Evolutionary conservation across 2,113 vertebrate species (phyloP).

Genomic region (Cryptomyrus ogoouensis): DNA sequence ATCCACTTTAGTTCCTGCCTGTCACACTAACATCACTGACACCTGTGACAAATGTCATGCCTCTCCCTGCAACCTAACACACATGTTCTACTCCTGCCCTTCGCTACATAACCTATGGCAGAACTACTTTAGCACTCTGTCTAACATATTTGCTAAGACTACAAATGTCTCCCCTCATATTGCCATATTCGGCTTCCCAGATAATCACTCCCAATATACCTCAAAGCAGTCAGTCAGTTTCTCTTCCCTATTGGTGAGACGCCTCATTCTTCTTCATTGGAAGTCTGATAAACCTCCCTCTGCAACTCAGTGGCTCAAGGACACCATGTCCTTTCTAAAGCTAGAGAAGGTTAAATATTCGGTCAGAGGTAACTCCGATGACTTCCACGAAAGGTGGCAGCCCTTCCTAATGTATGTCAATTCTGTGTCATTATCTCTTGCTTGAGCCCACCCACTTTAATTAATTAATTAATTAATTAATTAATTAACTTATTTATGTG

Average conservation of each 20-base stretch:
- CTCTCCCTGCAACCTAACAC: not conserved
- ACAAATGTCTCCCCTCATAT: not conserved
- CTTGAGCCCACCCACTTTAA: too few species aligned
- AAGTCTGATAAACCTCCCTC: not conserved
- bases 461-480: too few species aligned
- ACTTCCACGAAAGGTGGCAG: not conserved
- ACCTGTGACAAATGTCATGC: constrained; percentile 3
- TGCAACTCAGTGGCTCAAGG: not conserved
- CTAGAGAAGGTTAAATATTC: not conserved
- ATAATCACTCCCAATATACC: not conserved
- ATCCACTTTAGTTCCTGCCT: too few species aligned
- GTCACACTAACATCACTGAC: not conserved
- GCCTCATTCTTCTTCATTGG: not conserved
- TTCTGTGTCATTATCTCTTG: too few species aligned
- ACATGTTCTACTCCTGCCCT: constrained; percentile 8
- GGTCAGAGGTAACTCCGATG: not conserved
- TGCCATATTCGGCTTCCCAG: not conserved
- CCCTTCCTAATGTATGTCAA: not conserved
- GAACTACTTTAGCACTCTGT: not conserved
- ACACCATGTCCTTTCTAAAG: not conserved
- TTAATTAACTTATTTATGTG: too few species aligned
- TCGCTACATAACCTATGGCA: not conserved
- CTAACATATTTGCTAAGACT: not conserved
- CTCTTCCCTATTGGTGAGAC: not conserved
- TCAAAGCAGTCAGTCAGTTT: not conserved